Evolutionary conservation across 2,797 vertebrate genomes (phyloP), one percentile per base, ranked within the genome.

Genomic region (Mormyrus hasselquistii): DNA sequence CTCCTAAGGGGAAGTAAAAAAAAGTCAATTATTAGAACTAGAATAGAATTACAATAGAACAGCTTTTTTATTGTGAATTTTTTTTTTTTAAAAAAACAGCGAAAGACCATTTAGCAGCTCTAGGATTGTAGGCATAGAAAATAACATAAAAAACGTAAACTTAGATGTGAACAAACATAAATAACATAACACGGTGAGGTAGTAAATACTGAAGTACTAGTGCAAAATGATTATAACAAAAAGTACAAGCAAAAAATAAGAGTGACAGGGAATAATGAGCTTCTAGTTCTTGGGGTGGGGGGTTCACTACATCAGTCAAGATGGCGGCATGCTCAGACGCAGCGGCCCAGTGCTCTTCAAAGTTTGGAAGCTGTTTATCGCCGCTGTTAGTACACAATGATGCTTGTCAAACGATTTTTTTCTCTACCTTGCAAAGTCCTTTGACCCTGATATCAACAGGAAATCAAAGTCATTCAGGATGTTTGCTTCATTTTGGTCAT

Each of bases 1-100:
- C 90, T 96, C 98, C 98, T 99, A 92, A 88, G 92, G 88, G 1
- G 22, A 19, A 65, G n/a, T 7, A 52, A 57, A 8, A 49, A n/a
- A 73, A 38, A 14, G 65, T 34, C 25, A 10, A 34, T 69, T 34
- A 69, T 14, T 57, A 57, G 19, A n/a, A 57, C 19, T 57, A n/a
- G 5, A 57, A 57, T n/a, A 57, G 19, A 57, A 57, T 57, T 6
- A n/a, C 53, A 55, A 55, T 19, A 2, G 55, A 57, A 57, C 7
- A 57, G 19, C 55, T n/a, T 19, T n/a, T 57, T 57, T n/a, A 57
- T 57, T 7, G 55, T 57, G 19, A 22, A 4, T 22, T n/a, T 59
- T 22, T 22, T 9, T 8, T 22, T 34, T 34, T 34, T 34, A 34
- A 34, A 34, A 34, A 59, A 59, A 59, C 7, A 1, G 57, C 57